Conservation (phyloP, 1,140 invertebrate genomes). For the Magallana angulata region DNA sequence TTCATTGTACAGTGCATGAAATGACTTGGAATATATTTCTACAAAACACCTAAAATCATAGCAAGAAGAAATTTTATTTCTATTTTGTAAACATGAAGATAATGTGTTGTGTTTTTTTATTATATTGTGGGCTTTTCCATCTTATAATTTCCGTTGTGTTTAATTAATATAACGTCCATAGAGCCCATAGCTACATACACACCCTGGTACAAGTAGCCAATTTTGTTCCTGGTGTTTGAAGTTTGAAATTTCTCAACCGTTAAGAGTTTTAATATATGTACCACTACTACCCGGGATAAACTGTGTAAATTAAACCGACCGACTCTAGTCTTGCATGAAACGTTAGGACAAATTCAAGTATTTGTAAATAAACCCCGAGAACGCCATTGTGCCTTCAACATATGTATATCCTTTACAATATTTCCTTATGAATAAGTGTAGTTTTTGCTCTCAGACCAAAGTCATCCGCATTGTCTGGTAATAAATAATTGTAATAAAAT, state of each 20-base stretch:
- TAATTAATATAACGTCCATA: not conserved
- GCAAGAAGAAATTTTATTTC: too few relatives aligned
- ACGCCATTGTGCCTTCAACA: not conserved
- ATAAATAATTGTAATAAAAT: too few relatives aligned
- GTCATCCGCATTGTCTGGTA: too few relatives aligned
- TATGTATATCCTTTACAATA: not conserved
- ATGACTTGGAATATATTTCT: too few relatives aligned
- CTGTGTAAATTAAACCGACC: slow-evolving; percentile 30
- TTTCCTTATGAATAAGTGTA: not conserved
- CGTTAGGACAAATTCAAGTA: slow-evolving; percentile 16
- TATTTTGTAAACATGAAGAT: too few relatives aligned
- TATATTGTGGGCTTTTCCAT: too few relatives aligned
- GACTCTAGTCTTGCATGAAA: slow-evolving; percentile 26
- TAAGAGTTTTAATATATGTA: slow-evolving; percentile 29
- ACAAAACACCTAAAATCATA: too few relatives aligned
- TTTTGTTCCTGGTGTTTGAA: slow-evolving; percentile 28
- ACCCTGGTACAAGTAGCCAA: slow-evolving; percentile 23
- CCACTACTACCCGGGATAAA: slow-evolving; percentile 25
- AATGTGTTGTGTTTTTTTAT: too few relatives aligned
- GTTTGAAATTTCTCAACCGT: slow-evolving; percentile 29
- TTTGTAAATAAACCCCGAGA: not conserved
- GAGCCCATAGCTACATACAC: not conserved
- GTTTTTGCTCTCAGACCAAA: not conserved
- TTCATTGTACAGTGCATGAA: too few relatives aligned
- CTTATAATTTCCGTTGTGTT: not conserved